Evolutionary conservation across 2,113 vertebrate species (phyloP).

Genomic region (Pipra filicauda): DNA sequence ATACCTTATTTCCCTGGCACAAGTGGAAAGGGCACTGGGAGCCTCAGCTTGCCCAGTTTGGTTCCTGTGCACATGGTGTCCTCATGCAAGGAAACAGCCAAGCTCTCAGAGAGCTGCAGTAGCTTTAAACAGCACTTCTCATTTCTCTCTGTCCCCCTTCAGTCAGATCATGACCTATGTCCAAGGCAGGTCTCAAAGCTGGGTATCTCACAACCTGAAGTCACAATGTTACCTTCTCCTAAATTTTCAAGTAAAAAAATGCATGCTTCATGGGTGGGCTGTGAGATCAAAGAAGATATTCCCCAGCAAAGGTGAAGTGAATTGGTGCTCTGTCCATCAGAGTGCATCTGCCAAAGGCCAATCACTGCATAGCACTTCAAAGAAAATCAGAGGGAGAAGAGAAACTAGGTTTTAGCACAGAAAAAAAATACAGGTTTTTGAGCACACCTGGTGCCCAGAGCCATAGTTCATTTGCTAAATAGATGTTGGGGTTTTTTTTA

Average conservation of each 20-base stretch:
- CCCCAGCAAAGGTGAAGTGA: background rate
- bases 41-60: background rate
- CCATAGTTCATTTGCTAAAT: background rate
- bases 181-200: background rate
- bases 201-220: background rate
- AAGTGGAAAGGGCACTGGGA: background rate
- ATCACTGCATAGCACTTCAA: background rate
- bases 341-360: background rate
- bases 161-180: background rate
- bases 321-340: background rate
- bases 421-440: background rate
- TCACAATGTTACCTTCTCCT: background rate
- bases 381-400: background rate
- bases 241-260: background rate
- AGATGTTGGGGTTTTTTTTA: background rate
- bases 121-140: background rate
- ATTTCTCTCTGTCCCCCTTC: background rate
- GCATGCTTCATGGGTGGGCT: background rate
- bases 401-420: background rate
- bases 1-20: background rate
- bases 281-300: background rate
- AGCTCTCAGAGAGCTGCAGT: background rate
- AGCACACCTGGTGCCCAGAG: background rate
- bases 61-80: background rate
- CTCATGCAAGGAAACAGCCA: fast-evolving